Percentiles rank a stretch among this genome's conserved stretches.
Conservation (phyloP, 1,140 invertebrate genomes). For the Centruroides sculpturatus region DNA sequence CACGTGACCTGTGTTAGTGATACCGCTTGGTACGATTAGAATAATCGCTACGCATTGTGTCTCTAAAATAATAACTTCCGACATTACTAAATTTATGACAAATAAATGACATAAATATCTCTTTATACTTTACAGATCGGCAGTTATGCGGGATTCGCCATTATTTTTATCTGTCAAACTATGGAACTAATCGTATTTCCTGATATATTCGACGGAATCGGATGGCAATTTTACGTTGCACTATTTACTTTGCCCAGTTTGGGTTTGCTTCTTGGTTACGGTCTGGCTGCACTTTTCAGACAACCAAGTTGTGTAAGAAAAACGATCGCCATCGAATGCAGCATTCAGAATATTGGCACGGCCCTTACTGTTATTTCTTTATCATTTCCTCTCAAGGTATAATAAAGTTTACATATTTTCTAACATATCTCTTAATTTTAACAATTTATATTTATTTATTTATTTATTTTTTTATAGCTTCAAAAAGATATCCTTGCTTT, state of each 20-base stretch:
- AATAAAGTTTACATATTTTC: neutral
- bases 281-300: constrained; percentile 24
- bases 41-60: too few relatives aligned
- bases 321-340: constrained; percentile 32
- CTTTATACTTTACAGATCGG: constrained; percentile 13
- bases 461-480: neutral
- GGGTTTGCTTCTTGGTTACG: constrained; percentile 29
- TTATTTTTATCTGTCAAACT: constrained; percentile 21
- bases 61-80: too few relatives aligned
- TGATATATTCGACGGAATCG: constrained; percentile 26
- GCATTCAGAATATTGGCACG: constrained; percentile 31
- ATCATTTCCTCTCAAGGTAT: constrained; percentile 21
- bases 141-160: constrained; percentile 20
- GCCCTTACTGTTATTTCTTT: constrained; percentile 23
- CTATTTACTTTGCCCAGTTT: constrained; percentile 25
- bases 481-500: constrained; percentile 13
- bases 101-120: neutral
- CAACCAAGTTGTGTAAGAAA: constrained; percentile 21
- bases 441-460: neutral
- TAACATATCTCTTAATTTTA: too few relatives aligned
- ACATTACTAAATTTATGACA: too few relatives aligned
- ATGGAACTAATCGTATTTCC: constrained; percentile 22
- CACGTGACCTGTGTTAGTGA: too few relatives aligned
- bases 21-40: too few relatives aligned
- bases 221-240: constrained; percentile 25